phyloP scores from a whole-genome alignment of 2,113 vertebrate species.

The Campylomormyrus tamandua region DNA sequence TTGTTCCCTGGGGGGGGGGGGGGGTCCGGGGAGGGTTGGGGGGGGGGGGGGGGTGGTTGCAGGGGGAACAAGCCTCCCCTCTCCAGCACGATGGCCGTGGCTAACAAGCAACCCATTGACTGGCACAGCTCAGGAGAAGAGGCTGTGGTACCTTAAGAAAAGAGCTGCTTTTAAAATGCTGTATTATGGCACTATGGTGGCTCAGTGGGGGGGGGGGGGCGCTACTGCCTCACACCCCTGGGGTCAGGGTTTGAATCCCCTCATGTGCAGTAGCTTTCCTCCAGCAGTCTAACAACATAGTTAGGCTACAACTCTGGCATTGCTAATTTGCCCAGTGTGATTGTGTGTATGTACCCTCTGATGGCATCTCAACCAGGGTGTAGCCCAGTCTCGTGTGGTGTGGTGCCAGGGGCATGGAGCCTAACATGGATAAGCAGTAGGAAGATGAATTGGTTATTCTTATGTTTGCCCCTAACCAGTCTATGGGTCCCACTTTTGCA shows the following conservation, averaged over 20 bases:
- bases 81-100: conserved; percentile 58
- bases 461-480: background rate
- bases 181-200: conserved; percentile 31
- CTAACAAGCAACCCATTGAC: conserved; percentile 65
- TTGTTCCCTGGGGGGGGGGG: background rate
- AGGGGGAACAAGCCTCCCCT: conserved; percentile 64
- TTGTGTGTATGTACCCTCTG: background rate
- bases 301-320: background rate
- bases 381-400: background rate
- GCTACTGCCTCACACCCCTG: background rate
- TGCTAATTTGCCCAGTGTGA: background rate
- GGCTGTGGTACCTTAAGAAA: conserved; percentile 57
- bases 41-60: conserved; percentile 1
- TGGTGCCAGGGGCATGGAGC: background rate
- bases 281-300: background rate
- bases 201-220: conserved; percentile 10
- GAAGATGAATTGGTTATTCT: background rate
- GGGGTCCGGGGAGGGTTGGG: too few species aligned
- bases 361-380: background rate
- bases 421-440: background rate
- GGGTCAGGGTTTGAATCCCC: background rate
- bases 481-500: background rate
- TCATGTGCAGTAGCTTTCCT: background rate
- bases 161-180: conserved; percentile 44
- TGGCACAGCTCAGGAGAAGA: conserved; percentile 52